These are phyloP conservation scores for Eutolmus rufibarbis DNA, from an alignment of 2,888 invertebrate genomes.

Conservation along the genomic window DNA sequence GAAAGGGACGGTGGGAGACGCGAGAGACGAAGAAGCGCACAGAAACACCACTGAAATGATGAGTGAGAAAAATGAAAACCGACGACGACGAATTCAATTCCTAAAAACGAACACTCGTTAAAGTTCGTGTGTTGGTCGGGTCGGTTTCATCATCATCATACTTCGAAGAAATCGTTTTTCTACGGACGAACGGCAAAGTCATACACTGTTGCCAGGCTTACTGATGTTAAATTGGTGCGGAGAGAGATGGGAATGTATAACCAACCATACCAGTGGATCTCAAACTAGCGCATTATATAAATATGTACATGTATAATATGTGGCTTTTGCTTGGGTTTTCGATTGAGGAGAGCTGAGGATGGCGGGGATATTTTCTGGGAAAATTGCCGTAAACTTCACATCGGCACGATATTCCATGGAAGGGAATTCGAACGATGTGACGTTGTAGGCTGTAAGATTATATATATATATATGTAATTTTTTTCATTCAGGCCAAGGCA, in stretches of 20 bases:
- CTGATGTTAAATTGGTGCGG: neutral
- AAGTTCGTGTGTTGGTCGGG: constrained; percentile 26
- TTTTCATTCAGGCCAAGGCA: neutral
- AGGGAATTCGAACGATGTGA: neutral
- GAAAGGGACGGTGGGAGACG: neutral
- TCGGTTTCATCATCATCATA: constrained; percentile 28
- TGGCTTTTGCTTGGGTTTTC: neutral
- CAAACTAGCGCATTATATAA: constrained; percentile 7
- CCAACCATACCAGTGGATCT: constrained; percentile 6
- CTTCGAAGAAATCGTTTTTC: constrained; percentile 17
- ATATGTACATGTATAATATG: constrained; percentile 13
- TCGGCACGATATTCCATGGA: neutral
- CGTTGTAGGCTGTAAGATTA: neutral
- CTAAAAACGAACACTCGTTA: constrained; percentile 15
- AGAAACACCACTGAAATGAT: neutral
- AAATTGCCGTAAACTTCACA: neutral
- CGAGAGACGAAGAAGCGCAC: neutral
- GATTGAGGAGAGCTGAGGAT: neutral
- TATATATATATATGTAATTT: neutral
- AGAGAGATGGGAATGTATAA: neutral
- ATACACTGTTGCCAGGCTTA: constrained; percentile 28
- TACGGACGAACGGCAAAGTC: neutral
- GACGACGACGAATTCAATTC: neutral
- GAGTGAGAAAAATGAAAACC: neutral
- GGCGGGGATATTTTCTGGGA: neutral